A percentile compares a stretch with the other conserved stretches of the same genome.
Conservation (phyloP, 2,888 invertebrate species). For the Sericinus montela region DNA sequence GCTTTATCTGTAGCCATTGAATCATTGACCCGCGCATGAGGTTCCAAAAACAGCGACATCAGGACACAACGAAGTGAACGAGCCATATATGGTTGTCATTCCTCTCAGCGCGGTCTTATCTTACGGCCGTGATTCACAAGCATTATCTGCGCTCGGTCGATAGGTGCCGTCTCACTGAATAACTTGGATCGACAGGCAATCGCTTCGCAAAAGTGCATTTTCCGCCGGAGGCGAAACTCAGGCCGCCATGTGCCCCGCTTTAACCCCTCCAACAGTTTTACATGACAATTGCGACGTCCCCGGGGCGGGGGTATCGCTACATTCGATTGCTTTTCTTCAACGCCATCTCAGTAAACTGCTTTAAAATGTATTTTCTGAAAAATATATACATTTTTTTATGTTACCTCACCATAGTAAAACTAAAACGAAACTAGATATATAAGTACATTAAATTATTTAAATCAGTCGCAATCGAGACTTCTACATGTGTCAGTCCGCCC, state of each 20-base stretch:
- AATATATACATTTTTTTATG: not conserved
- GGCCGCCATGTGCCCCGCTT: constrained; percentile 45
- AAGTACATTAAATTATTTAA: too few species aligned
- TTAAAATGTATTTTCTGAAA: not conserved
- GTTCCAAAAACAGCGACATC: constrained; percentile 23
- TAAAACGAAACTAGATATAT: too few species aligned
- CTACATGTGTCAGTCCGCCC: too few species aligned
- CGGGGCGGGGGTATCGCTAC: constrained; percentile 47
- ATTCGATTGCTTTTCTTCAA: constrained; percentile 38
- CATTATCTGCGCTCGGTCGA: constrained; percentile 57
- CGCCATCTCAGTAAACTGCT: constrained; percentile 39
- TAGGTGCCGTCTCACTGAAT: constrained; percentile 48
- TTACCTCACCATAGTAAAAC: too few species aligned
- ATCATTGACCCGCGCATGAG: constrained; percentile 15
- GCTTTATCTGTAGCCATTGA: too few species aligned
- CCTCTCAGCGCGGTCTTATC: constrained; percentile 35
- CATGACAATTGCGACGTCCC: constrained; percentile 73
- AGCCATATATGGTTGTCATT: constrained; percentile 19
- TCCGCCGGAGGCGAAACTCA: constrained; percentile 59
- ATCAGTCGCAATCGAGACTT: too few species aligned
- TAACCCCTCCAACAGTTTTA: constrained; percentile 56
- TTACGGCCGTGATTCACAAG: constrained; percentile 42
- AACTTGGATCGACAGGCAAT: constrained; percentile 71
- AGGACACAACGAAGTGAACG: constrained; percentile 37
- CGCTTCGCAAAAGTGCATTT: constrained; percentile 74